Conservation (phyloP, 2,797 vertebrate genomes). For the Coracias cyanogaster region DNA sequence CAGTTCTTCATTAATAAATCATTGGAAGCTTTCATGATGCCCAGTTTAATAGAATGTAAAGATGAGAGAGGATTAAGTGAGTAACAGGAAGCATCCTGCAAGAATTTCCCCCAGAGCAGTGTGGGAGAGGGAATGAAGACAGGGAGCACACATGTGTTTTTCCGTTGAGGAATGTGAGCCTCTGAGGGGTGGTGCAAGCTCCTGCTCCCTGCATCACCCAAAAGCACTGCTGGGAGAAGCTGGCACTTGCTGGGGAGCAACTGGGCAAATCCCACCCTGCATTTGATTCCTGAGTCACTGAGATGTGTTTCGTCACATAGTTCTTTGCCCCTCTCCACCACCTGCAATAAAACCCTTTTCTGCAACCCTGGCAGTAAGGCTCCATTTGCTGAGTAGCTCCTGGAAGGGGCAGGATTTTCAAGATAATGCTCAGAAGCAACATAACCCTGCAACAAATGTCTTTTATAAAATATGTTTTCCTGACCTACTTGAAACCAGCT, state of each 20-base stretch:
- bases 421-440: not conserved
- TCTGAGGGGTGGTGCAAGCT: not conserved
- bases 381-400: not conserved
- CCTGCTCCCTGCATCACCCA: rapidly evolving
- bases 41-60: not conserved
- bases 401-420: not conserved
- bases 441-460: not conserved
- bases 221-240: not conserved
- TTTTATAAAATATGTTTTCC: not conserved
- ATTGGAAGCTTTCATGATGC: not conserved
- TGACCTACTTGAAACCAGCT: not conserved
- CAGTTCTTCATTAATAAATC: not conserved
- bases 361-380: not conserved
- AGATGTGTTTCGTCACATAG: not conserved
- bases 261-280: not conserved
- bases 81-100: constrained; percentile 27
- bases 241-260: rapidly evolving
- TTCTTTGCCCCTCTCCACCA: not conserved
- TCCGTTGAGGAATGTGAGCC: not conserved
- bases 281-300: not conserved
- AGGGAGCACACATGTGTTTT: not conserved
- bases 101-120: constrained; percentile 35
- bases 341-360: not conserved
- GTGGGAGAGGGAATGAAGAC: not conserved
- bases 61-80: not conserved